A percentile compares a stretch with the other conserved stretches of the same genome.
Conservation (phyloP, 1,140 invertebrate genomes). For the Aphaenogaster rudis region DNA sequence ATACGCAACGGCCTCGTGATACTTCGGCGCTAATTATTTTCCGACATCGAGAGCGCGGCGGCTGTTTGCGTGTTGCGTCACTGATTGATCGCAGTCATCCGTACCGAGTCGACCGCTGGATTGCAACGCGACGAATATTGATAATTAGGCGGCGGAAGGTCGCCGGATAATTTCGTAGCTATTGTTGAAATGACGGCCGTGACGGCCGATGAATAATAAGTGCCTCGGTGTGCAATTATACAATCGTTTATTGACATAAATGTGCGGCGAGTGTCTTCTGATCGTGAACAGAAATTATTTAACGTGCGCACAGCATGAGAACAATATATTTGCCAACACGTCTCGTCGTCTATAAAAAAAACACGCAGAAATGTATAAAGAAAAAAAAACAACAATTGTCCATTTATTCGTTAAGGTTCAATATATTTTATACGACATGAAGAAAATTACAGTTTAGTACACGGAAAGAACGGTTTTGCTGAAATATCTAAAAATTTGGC, state of each 20-base stretch:
- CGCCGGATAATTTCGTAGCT: slow-evolving; percentile 65
- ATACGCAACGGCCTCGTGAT: slow-evolving; percentile 59
- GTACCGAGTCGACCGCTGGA: not conserved
- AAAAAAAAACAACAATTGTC: not conserved
- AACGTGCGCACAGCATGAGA: not conserved
- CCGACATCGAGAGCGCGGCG: slow-evolving; percentile 44
- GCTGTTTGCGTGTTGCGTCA: slow-evolving; percentile 43
- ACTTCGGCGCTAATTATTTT: slow-evolving; percentile 55
- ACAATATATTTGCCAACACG: not conserved
- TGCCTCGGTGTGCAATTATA: slow-evolving; percentile 17
- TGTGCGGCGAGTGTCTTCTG: not conserved
- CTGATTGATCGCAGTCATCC: slow-evolving; percentile 69
- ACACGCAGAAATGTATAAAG: not conserved
- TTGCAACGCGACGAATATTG: slow-evolving; percentile 60
- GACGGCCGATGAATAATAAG: slow-evolving; percentile 45
- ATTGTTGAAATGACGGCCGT: slow-evolving; percentile 64
- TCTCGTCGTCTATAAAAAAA: not conserved
- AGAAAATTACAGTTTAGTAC: not conserved
- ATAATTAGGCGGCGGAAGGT: slow-evolving; percentile 70
- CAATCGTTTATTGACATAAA: slow-evolving; percentile 46
- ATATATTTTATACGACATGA: not conserved
- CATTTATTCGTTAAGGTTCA: not conserved
- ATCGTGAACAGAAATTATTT: slow-evolving; percentile 6
- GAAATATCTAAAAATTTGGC: too few species aligned
- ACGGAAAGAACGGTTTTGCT: too few species aligned